Base-by-base conservation (phyloP, 2,888 invertebrate species). In the Pinctada fucata region DNA sequence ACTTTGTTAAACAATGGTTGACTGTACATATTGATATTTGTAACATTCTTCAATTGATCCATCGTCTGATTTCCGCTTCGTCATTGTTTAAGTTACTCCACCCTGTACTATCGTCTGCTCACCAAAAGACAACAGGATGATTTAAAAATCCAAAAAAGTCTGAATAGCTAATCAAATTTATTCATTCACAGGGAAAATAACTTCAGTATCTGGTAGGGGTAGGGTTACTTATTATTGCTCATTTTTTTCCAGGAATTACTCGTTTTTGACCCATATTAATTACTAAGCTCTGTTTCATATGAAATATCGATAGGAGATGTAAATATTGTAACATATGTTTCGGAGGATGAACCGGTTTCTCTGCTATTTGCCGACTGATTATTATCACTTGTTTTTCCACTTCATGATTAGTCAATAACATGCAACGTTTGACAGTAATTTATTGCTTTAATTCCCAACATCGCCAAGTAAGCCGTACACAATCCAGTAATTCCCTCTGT, bases 391-490 rank as follows among this genome's bases (percentile, higher is more conserved):
- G 58, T 58, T 58, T 58, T 58, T 58, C 58, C 58, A 58, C 58
- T 58, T 58, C 58, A 58, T 58, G 58, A 58, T 58, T 58, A 58
- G 58, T 58, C 58, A 16, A 47, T 52, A 52, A 47, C 72, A 72
- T 72, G 72, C 72, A 72, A 72, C 52, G 58, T 72, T n/a, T 52
- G 52, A 72, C 52, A 50, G 16, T 31, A 72, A 72, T 72, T 72
- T 72, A 72, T 72, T 72, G 31, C 58, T 13, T 58, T 58, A 58
- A 58, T 58, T 58, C 58, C 58, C 8, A 6, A 58, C 58, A 58
- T 58, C 58, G 58, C 58, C 58, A 13, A 58, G 8, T 58, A 58
- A 58, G 6, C 13, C 58, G 6, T 58, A 13, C 58, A 58, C 58
- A 58, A 58, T 58, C 58, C 58, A 58, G 58, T 58, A 58, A 58